A percentile compares a stretch with the other conserved stretches of the same genome.
Conservation (phyloP, 1,140 invertebrate species). For the Drosophila nebulosa region DNA sequence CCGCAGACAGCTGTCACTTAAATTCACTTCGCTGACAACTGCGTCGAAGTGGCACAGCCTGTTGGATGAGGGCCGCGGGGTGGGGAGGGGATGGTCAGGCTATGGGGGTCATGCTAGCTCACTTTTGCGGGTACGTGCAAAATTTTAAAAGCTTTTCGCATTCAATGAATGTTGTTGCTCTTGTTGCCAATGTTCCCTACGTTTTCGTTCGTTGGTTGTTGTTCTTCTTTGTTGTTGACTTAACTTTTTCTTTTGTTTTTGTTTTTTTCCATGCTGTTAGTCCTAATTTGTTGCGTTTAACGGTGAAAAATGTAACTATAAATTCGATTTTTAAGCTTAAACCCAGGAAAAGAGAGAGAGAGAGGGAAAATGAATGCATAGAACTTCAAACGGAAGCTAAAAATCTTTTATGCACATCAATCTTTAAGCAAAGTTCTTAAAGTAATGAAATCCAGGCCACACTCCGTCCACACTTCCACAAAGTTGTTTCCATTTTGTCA, state of each 20-base stretch:
- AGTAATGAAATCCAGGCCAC: too few relatives aligned
- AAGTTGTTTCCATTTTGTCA: too few relatives aligned
- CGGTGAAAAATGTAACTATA: conserved; percentile 8
- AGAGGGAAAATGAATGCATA: background rate
- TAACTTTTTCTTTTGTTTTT: conserved; percentile 9
- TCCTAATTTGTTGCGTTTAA: conserved; percentile 4
- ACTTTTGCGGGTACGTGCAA: conserved; percentile 15
- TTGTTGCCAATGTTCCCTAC: background rate
- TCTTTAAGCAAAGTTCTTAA: too few relatives aligned
- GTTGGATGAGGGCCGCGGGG: conserved; percentile 2
- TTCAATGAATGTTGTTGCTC: conserved; percentile 51
- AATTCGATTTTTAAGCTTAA: conserved; percentile 29
- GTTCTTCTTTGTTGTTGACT: background rate
- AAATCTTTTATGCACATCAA: background rate
- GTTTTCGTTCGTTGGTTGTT: too few relatives aligned
- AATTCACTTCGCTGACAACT: conserved; percentile 52
- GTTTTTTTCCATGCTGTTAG: background rate
- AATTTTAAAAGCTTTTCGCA: conserved; percentile 64
- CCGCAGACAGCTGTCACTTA: conserved; percentile 69
- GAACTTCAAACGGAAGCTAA: background rate
- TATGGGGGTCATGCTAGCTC: background rate
- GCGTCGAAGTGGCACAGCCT: conserved; percentile 36
- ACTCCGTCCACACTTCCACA: too few relatives aligned
- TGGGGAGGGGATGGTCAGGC: background rate
- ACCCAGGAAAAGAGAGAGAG: background rate